Conservation (phyloP, 2,888 invertebrate species). For the Zaprionus lineosus region DNA sequence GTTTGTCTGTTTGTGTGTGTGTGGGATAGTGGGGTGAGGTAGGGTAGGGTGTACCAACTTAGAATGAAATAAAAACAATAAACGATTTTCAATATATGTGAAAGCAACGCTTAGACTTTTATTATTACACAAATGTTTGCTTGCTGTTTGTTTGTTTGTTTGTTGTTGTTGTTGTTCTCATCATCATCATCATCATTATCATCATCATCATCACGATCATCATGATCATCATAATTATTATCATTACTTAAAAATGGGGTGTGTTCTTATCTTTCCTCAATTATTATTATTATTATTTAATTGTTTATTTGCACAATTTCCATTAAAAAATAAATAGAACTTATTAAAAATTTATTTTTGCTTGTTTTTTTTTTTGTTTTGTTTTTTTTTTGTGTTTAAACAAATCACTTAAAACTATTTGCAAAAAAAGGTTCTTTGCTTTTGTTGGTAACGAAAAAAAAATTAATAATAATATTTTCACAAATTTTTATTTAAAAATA, state of each 20-base stretch:
- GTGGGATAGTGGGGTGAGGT: neutral
- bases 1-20: neutral
- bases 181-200: constrained; percentile 4
- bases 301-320: constrained; percentile 50
- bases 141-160: constrained; percentile 41
- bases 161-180: constrained; percentile 33
- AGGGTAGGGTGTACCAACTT: constrained; percentile 1
- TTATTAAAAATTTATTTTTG: constrained; percentile 50
- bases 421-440: too few relatives aligned
- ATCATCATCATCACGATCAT: constrained; percentile 21
- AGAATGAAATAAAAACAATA: constrained; percentile 20
- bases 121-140: constrained; percentile 62
- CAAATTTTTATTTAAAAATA: neutral
- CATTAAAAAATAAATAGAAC: constrained; percentile 66
- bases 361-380: too few relatives aligned
- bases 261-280: constrained; percentile 25
- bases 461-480: too few relatives aligned
- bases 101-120: constrained; percentile 72
- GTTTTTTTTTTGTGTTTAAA: constrained; percentile 31
- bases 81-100: constrained; percentile 50
- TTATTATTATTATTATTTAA: constrained; percentile 30
- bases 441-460: too few relatives aligned
- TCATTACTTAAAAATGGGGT: too few relatives aligned
- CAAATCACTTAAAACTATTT: constrained; percentile 33
- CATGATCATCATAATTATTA: constrained; percentile 15